Evolutionary conservation across 2,888 invertebrate genomes (phyloP).

Genomic region (Ceratothoa steindachneri): DNA sequence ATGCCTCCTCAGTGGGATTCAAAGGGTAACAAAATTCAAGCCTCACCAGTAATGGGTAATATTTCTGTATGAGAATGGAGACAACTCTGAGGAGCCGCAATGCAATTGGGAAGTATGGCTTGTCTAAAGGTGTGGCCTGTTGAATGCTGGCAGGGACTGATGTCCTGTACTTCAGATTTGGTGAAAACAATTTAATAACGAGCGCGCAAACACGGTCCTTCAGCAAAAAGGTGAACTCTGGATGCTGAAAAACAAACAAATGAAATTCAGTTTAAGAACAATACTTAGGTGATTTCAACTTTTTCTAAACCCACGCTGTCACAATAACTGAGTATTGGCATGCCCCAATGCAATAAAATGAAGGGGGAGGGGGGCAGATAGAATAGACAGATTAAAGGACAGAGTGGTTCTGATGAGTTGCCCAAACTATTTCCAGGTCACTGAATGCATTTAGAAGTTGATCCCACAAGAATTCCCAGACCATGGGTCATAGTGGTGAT

Average conservation of each 20-base stretch:
- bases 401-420: too few species aligned
- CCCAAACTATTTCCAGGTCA: too few species aligned
- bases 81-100: constrained; percentile 90
- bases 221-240: constrained; percentile 86
- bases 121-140: constrained; percentile 64
- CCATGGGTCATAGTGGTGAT: too few species aligned
- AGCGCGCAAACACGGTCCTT: constrained; percentile 96
- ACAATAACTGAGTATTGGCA: background rate
- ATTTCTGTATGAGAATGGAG: constrained; percentile 85
- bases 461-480: too few species aligned
- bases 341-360: background rate
- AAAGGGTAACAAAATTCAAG: too few species aligned
- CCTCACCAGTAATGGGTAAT: constrained; percentile 81
- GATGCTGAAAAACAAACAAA: constrained; percentile 63
- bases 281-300: too few species aligned
- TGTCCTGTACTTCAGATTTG: constrained; percentile 89
- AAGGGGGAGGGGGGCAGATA: too few species aligned
- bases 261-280: too few species aligned
- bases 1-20: too few species aligned
- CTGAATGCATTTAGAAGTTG: too few species aligned
- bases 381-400: too few species aligned
- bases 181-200: constrained; percentile 96
- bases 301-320: too few species aligned
- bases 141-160: constrained; percentile 57
- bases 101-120: constrained; percentile 94